Conservation (phyloP, 30 jellyfish, hydroid and myxozoan species). For the Aurelia sp. region DNA sequence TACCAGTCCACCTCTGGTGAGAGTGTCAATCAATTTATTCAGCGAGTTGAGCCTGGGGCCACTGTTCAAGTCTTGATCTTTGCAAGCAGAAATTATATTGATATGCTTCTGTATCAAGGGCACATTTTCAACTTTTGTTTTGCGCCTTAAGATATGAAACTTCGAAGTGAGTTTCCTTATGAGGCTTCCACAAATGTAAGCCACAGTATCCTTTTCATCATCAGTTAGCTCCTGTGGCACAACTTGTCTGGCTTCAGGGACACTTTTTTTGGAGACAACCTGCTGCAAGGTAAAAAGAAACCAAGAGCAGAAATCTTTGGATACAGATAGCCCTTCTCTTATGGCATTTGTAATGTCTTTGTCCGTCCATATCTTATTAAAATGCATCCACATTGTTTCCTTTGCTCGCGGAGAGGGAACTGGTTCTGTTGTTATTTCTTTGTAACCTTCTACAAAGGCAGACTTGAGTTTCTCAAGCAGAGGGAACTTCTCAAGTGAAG, state of each 20-base stretch:
- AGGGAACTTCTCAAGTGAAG: neutral
- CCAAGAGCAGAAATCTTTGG: neutral
- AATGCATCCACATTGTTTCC: neutral
- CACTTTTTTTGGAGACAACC: neutral
- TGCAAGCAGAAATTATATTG: neutral
- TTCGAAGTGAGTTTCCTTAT: neutral
- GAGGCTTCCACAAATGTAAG: neutral
- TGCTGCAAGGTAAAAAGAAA: neutral
- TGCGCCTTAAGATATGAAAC: neutral
- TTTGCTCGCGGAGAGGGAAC: neutral
- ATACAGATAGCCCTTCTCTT: neutral
- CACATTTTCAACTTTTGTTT: neutral
- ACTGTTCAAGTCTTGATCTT: neutral
- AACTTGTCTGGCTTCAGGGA: neutral
- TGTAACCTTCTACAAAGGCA: neutral
- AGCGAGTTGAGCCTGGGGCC: too few relatives aligned
- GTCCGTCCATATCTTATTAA: neutral
- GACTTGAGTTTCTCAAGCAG: neutral
- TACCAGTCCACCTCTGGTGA: conserved; percentile 6
- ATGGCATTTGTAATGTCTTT: neutral
- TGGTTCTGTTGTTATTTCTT: neutral
- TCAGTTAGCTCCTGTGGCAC: neutral
- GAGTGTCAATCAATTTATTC: conserved; percentile 7
- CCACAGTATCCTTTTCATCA: neutral
- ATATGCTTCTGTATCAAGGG: neutral